Percentiles rank a stretch among this genome's conserved stretches.
Conservation (phyloP, 2,797 vertebrate genomes). For the Falco berigora region DNA sequence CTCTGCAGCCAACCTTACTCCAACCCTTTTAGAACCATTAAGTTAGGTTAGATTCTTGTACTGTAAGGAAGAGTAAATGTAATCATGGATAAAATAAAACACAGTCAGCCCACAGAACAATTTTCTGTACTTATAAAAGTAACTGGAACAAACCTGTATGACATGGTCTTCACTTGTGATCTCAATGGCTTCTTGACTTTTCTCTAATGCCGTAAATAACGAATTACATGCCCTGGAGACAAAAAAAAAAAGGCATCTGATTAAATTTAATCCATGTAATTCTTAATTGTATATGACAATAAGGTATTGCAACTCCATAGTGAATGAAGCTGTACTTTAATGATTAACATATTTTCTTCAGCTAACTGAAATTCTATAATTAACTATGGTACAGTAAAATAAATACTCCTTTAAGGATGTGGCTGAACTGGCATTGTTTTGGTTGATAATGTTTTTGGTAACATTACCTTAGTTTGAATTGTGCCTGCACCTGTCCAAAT, state of each 20-base stretch:
- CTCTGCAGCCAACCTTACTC: background rate
- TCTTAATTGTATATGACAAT: background rate
- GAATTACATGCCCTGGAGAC: slow-evolving; percentile 88
- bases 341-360: background rate
- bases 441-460: background rate
- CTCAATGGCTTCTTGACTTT: slow-evolving; percentile 97
- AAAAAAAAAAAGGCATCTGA: background rate
- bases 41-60: background rate
- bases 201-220: slow-evolving; percentile 94
- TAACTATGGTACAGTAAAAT: background rate
- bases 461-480: slow-evolving; percentile 93
- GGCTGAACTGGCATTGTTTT: background rate
- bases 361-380: background rate
- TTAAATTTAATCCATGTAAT: background rate
- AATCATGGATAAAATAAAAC: background rate
- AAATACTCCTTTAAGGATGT: background rate
- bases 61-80: background rate
- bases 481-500: slow-evolving; percentile 90
- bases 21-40: background rate
- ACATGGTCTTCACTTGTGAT: slow-evolving; percentile 96
- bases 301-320: background rate
- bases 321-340: background rate
- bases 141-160: slow-evolving; percentile 84
- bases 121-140: background rate
- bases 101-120: background rate